Conservation (phyloP, 1,140 invertebrate species). For the Dinoponera quadriceps region DNA sequence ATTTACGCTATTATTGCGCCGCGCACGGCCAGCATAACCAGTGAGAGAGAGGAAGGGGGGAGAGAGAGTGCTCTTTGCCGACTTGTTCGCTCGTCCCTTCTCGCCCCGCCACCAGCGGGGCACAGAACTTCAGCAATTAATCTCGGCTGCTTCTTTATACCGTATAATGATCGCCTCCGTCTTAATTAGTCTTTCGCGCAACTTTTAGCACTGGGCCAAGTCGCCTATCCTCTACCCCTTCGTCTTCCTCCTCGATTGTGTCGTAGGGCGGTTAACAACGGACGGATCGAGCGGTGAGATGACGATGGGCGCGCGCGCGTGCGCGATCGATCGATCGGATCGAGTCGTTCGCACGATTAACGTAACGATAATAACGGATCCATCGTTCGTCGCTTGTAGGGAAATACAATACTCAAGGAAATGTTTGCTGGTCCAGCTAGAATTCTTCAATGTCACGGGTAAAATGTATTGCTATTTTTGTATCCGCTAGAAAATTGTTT, state of each 20-base stretch:
- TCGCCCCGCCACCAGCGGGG: conserved; percentile 20
- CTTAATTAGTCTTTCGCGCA: conserved; percentile 62
- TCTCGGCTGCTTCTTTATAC: conserved; percentile 51
- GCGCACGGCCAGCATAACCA: not conserved
- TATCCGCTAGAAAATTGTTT: too few relatives aligned
- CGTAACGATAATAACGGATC: conserved; percentile 50
- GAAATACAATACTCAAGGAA: too few relatives aligned
- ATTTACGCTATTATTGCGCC: conserved; percentile 60
- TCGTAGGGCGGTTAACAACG: conserved; percentile 51
- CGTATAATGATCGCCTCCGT: conserved; percentile 54
- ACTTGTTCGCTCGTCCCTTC: not conserved
- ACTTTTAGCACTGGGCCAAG: conserved; percentile 49
- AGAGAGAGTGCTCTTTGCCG: conserved; percentile 12
- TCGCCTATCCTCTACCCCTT: conserved; percentile 14
- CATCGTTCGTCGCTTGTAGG: conserved; percentile 38
- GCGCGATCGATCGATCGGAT: conserved; percentile 31
- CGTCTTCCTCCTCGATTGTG: conserved; percentile 33
- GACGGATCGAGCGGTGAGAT: conserved; percentile 16
- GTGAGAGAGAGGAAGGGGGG: not conserved
- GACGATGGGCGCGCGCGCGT: too few relatives aligned
- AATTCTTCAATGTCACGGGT: too few relatives aligned
- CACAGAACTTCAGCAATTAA: conserved; percentile 60
- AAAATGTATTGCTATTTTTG: too few relatives aligned
- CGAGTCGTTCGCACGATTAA: conserved; percentile 39
- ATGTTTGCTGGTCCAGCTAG: too few relatives aligned